phyloP scores from a whole-genome alignment of 2,888 invertebrate species.

The Hypsopygia costalis region DNA sequence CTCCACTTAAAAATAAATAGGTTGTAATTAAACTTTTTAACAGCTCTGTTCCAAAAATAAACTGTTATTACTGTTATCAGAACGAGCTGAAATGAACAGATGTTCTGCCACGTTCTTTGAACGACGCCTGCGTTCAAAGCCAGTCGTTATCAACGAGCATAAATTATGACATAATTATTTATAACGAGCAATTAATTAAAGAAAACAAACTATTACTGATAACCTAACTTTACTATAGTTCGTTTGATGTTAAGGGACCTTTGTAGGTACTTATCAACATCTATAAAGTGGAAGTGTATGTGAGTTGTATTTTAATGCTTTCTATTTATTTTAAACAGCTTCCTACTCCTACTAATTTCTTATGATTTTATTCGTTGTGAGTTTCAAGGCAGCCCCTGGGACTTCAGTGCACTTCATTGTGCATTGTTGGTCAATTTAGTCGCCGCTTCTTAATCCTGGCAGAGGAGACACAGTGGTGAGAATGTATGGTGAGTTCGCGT shows the following conservation, averaged over 20 bases:
- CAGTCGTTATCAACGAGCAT: conserved; percentile 51
- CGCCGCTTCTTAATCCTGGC: too few species aligned
- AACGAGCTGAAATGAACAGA: conserved; percentile 22
- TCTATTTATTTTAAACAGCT: too few species aligned
- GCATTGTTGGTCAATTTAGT: too few species aligned
- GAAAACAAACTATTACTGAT: conserved; percentile 27
- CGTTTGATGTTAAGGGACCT: conserved; percentile 9
- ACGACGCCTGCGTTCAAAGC: conserved; percentile 40
- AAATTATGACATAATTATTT: conserved; percentile 60
- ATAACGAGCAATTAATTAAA: conserved; percentile 47
- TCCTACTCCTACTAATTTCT: too few species aligned
- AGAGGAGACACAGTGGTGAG: too few species aligned
- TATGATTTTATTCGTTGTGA: too few species aligned
- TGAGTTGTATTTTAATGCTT: too few species aligned
- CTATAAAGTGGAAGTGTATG: background rate
- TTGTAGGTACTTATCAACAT: background rate
- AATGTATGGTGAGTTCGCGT: too few species aligned
- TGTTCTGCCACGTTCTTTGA: conserved; percentile 20
- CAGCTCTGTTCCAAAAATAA: conserved; percentile 2
- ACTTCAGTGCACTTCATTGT: too few species aligned
- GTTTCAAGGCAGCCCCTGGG: too few species aligned
- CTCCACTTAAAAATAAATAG: too few species aligned
- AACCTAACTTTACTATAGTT: conserved; percentile 14
- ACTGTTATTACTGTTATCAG: conserved; percentile 7
- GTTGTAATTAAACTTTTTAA: too few species aligned